Evolutionary conservation across 2,797 vertebrate genomes (phyloP).

Genomic region (Muraenolepis orangiensis): DNA sequence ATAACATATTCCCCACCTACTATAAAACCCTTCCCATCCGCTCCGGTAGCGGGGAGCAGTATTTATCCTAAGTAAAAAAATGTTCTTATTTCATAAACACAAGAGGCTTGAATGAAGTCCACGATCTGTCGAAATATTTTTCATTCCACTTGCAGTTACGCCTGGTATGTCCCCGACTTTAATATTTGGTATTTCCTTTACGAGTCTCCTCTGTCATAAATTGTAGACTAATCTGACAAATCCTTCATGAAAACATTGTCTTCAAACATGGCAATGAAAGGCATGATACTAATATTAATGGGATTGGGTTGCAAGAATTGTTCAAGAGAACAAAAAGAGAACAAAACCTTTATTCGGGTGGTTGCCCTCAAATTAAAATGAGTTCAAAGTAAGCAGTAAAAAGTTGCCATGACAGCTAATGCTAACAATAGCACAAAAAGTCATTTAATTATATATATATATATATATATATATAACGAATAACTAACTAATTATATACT

Average conservation of each 20-base stretch:
- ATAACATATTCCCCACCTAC: conserved; percentile 15
- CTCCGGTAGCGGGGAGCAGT: background rate
- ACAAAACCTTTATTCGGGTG: background rate
- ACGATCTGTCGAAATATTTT: conserved; percentile 9
- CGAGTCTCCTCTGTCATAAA: background rate
- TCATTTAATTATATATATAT: too few relatives aligned
- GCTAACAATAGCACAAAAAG: background rate
- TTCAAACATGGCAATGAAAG: background rate
- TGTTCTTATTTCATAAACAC: conserved; percentile 13
- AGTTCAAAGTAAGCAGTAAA: too few relatives aligned
- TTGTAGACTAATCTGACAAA: background rate
- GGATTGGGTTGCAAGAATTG: too few relatives aligned
- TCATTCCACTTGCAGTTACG: background rate
- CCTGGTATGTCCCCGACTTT: background rate
- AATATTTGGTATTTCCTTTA: background rate
- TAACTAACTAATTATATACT: background rate
- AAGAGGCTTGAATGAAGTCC: background rate
- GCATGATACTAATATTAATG: background rate
- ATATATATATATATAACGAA: background rate
- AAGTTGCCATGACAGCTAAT: background rate
- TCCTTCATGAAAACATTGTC: background rate
- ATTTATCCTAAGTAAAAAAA: conserved; percentile 2
- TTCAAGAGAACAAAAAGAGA: background rate
- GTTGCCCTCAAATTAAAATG: background rate
- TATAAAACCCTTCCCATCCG: conserved; percentile 15